These are phyloP conservation scores for Denticeps clupeoides DNA, from an alignment of 2,797 vertebrate genomes.

Conservation along the genomic window DNA sequence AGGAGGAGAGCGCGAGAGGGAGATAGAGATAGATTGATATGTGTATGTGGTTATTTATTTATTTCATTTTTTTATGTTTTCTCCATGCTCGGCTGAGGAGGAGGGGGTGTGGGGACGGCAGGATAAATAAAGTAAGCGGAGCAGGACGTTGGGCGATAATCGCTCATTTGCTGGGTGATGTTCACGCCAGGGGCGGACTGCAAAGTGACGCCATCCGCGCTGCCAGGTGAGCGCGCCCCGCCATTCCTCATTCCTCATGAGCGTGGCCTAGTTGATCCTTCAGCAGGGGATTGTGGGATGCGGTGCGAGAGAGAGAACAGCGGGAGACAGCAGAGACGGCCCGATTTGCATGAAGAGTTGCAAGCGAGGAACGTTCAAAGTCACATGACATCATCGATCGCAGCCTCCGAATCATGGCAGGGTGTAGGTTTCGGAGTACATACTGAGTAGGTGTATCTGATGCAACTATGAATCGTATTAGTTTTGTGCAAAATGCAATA, in stretches of 20 bases:
- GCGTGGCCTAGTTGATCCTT: no score
- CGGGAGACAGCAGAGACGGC: no score
- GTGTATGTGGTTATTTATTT: slow-evolving; percentile 65
- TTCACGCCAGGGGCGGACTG: neutral
- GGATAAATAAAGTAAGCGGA: neutral
- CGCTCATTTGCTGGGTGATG: slow-evolving; percentile 29
- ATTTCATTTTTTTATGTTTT: slow-evolving; percentile 35
- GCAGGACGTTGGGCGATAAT: slow-evolving; percentile 33
- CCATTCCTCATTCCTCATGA: neutral
- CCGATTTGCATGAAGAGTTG: no score
- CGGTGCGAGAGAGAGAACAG: neutral
- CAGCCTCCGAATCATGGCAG: no score
- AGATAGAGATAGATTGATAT: slow-evolving; percentile 34
- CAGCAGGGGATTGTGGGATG: neutral
- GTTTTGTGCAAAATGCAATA: no score
- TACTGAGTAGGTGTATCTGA: no score
- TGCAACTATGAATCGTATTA: no score
- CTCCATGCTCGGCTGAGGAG: neutral
- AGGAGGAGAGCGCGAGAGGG: slow-evolving; percentile 36
- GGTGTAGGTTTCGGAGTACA: no score
- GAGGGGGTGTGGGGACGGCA: neutral
- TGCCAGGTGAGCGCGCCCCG: slow-evolving; percentile 35
- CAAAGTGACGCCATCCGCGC: slow-evolving; percentile 12
- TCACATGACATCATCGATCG: no score
- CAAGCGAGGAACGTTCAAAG: no score